Evolutionary conservation across 1,140 invertebrate genomes (phyloP).

Genomic region (Drosophila tsacasi): DNA sequence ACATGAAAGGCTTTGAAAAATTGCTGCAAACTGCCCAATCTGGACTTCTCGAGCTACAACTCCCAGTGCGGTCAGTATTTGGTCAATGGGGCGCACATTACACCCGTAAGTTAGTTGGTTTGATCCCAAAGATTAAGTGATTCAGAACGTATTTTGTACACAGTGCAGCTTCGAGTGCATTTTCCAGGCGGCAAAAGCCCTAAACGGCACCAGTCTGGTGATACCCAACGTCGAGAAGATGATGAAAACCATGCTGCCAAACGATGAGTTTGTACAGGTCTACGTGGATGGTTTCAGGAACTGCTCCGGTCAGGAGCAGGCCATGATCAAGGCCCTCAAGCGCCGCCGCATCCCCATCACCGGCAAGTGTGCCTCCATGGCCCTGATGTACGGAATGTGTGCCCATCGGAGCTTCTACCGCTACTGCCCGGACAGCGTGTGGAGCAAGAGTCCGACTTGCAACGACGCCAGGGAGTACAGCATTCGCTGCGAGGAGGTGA

Average conservation of each 20-base stretch:
- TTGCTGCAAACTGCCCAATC: constrained; percentile 35
- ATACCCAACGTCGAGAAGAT: constrained; percentile 42
- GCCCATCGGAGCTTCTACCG: constrained; percentile 52
- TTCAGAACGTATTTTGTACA: background rate
- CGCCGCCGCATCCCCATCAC: constrained; percentile 48
- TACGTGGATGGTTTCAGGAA: constrained; percentile 38
- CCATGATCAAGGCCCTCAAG: constrained; percentile 38
- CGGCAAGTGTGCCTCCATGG: constrained; percentile 44
- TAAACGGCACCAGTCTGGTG: constrained; percentile 46
- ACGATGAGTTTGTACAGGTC: constrained; percentile 12
- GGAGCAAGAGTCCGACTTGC: constrained; percentile 49
- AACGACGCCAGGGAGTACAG: constrained; percentile 43
- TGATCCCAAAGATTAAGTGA: background rate
- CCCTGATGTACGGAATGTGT: constrained; percentile 56
- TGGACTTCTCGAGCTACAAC: constrained; percentile 21
- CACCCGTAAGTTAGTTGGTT: constrained; percentile 27
- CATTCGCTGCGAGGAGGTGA: constrained; percentile 22
- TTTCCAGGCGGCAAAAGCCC: constrained; percentile 16
- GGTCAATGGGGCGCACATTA: constrained; percentile 25
- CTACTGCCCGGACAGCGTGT: constrained; percentile 44
- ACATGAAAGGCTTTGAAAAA: no score
- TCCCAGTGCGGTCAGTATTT: constrained; percentile 41
- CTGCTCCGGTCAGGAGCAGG: constrained; percentile 35
- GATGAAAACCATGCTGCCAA: constrained; percentile 22
- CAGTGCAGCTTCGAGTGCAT: constrained; percentile 60